Evolutionary conservation across 2,797 vertebrate genomes (phyloP), one percentile per base, ranked within the genome.

Genomic region (Danio jaintianensis): DNA sequence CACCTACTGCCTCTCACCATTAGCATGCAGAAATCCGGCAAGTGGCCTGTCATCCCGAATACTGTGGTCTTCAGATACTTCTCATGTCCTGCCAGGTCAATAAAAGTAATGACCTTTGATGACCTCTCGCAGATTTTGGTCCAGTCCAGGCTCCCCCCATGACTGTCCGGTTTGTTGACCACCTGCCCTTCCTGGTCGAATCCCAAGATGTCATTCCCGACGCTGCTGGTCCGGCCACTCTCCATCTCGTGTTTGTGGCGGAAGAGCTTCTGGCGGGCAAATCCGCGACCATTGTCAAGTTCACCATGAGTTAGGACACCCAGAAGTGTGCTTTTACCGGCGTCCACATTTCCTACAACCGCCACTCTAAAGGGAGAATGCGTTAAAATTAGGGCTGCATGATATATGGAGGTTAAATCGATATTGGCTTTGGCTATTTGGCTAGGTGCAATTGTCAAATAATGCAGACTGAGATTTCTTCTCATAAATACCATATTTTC

Each of bases 21-120:
- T 55, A 96, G 93, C 95, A 96, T 96, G 86, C 95, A 96, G 92
- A 96, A 96, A 89, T 96, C 95, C 0, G 95, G 95, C 70, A 96
- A 82, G 59, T 96, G 95, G 22, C 95, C 95, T 0, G 95, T 96
- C 95, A 96, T 96, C 85, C 95, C 95, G 18, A 96, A 96, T 58
- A 96, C 95, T 0, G 95, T 96, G 55, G 95, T 96, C 91, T 96
- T 96, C 86, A 96, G 91, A 89, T 96, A 96, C 81, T 96, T 96
- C 85, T 96, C 95, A 0, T 96, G 95, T 48, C 95, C 95, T 11
- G 95, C 95, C 83, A 96, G 85, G 85, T 96, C 95, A 61, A 96
- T 96, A 87, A 96, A 96, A 56, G 95, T 96, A 53, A 96, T 95
- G 85, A 96, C 95, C 87, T 96, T 96, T 2, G 95, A 94, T 68